Base-by-base conservation (phyloP, 2,113 vertebrate species). In the Pygoscelis antarcticus region DNA sequence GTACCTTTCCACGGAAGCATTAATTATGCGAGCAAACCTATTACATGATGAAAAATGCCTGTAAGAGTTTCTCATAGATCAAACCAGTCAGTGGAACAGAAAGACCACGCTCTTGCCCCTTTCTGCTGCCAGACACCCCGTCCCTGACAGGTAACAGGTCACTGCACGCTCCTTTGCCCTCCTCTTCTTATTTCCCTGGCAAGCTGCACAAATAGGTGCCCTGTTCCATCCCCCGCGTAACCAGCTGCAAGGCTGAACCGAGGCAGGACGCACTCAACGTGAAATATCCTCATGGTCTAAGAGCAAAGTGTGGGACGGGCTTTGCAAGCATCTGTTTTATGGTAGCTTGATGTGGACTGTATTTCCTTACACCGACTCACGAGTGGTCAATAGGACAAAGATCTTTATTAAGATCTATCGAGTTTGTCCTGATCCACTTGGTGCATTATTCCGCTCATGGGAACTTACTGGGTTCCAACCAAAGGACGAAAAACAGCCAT, bases 221-320 rank as follows among this genome's bases (percentile, higher is more conserved):
- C 13, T 26, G 55, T 47, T 64, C 42, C n/a, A 15, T 34, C 15
- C 10, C 47, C 26, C 3, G 1, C 2, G 8, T 18, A 69, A 21
- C 46, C 23, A 54, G 51, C 14, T 5, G 3, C 27, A 23, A 60
- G 47, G 16, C 40, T 75, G 61, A 42, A 15, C 57, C 0, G 1
- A 61, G 44, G n/a, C 38, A 54, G 66, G 60, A 54, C 6, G 4
- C 10, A 1, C 36, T 32, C 17, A 26, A 4, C 0, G 2, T 32
- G 14, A 66, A 89, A 61, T 18, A 54, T 10, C 10, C 46, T 74
- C 22, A 7, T 0, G 8, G 16, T 1, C 0, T 49, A 49, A 54
- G 52, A 74, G 23, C n/a, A 20, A 74, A 74, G 10, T 2, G 4
- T 52, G 60, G 46, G 60, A 36, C 10, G 51, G 30, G 26, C 20